Evolutionary conservation across 2,888 invertebrate species (phyloP), one percentile per base, ranked within the genome.

Genomic region (Volucella inanis): DNA sequence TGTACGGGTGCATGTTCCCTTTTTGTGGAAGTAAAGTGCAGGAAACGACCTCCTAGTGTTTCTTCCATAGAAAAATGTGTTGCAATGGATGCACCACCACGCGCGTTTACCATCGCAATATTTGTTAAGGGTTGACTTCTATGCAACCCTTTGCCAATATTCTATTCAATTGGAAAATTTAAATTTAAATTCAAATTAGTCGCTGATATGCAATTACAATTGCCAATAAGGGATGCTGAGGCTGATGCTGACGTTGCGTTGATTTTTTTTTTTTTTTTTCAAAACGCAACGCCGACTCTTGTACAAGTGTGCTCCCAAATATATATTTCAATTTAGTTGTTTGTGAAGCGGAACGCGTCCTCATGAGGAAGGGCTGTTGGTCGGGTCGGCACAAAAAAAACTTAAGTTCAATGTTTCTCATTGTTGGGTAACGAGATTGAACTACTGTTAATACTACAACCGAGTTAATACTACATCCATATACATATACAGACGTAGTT

Each of bases 181-280:
- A 87, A 86, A 88, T 88, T 88, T 84, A 87, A 88, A 88, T 88
- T 87, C 78, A 88, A 88, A 88, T 87, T 88, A 88, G 88, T 87
- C 80, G 87, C 61, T 72, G 82, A 82, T 82, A 86, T 86, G 80
- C 83, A 87, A 87, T 87, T 84, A 77, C 72, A 70, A 80, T 71
- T 76, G 83, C 77, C 68, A 76, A 80, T 80, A 85, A 72, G 68
- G 68, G 71, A 77, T 50, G 55, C 39, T 62, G 61, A 38, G 18
- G 55, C 45, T 15, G 55, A 39, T 47, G 22, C 14, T 49, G 22
- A n/a, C n/a, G 49, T 9, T 54, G 9, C 55, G 18, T 68, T 54
- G 41, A 61, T 52, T 76, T 68, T 45, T 12, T 72, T 54, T 45
- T 54, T 45, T 54, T 45, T 54, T 71, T 67, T 72, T 55, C 75